A percentile compares a stretch with the other conserved stretches of the same genome.
Evolutionary conservation across 2,113 vertebrate genomes (phyloP).

Genomic region (Phainopepla nitens): DNA sequence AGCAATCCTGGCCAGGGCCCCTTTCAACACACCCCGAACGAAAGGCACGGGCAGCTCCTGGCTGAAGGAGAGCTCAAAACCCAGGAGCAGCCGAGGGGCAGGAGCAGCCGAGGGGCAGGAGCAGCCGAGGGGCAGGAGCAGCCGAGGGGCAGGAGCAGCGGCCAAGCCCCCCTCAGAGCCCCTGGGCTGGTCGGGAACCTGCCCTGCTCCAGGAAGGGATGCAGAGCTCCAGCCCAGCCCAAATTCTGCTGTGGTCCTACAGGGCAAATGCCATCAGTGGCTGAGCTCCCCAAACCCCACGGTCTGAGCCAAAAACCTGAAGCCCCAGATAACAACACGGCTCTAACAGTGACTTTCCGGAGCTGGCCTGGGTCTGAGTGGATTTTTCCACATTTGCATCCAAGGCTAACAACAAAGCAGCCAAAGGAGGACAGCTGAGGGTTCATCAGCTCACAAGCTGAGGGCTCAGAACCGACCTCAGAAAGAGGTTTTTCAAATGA

Average conservation of each 20-base stretch:
- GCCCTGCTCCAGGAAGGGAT: not conserved
- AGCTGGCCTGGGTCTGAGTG: not conserved
- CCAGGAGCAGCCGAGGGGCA: rapidly evolving
- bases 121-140: rapidly evolving
- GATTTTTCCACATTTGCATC: not conserved
- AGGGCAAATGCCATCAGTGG: not conserved
- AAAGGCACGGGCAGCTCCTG: not conserved
- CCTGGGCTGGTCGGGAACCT: not conserved
- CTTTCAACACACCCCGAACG: not conserved
- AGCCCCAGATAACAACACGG: not conserved
- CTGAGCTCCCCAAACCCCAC: not conserved
- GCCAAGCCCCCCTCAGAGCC: not conserved
- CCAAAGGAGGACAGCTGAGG: not conserved
- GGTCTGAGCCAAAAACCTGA: rapidly evolving
- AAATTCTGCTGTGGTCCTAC: not conserved
- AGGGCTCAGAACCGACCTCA: not conserved
- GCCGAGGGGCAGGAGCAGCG: rapidly evolving
- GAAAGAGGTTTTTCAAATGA: not conserved
- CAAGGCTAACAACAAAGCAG: not conserved
- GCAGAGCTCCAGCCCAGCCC: not conserved
- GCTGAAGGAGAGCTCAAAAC: not conserved
- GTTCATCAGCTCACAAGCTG: not conserved
- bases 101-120: rapidly evolving
- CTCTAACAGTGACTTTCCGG: rapidly evolving
- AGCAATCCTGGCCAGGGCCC: rapidly evolving